phyloP scores from a whole-genome alignment of 2,797 vertebrate species.

The Enteromius thamalakanensis region DNA sequence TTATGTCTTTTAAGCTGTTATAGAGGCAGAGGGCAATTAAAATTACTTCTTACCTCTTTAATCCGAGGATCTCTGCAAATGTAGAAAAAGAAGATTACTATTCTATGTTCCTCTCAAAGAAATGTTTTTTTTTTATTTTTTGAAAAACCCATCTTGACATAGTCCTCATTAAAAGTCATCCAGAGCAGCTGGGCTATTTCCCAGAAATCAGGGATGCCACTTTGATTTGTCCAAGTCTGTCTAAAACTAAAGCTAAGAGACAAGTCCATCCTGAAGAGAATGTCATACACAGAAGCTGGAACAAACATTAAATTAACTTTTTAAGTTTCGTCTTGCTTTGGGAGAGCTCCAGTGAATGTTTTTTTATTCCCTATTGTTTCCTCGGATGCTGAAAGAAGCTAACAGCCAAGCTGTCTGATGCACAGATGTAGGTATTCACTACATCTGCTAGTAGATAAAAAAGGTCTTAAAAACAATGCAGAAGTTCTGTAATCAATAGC shows the following conservation, averaged over 20 bases:
- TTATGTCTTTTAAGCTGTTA: slow-evolving; percentile 57
- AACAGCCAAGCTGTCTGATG: slow-evolving; percentile 12
- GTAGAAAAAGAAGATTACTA: slow-evolving; percentile 4
- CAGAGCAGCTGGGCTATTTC: background rate
- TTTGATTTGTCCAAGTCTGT: slow-evolving; percentile 10
- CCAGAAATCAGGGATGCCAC: background rate
- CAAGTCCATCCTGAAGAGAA: slow-evolving; percentile 30
- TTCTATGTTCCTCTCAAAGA: background rate
- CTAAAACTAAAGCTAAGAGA: slow-evolving; percentile 27
- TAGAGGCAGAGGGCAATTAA: slow-evolving; percentile 53
- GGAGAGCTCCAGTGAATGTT: background rate
- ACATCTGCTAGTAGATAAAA: background rate
- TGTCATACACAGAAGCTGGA: background rate
- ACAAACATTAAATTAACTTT: slow-evolving; percentile 15
- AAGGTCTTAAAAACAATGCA: slow-evolving; percentile 17
- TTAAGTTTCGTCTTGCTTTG: slow-evolving; percentile 23
- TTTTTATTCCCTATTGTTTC: slow-evolving; percentile 29
- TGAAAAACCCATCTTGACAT: background rate
- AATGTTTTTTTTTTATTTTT: background rate
- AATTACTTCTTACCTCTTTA: slow-evolving; percentile 54
- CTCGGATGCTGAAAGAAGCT: background rate
- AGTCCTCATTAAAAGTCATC: slow-evolving; percentile 4
- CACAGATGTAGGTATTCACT: background rate
- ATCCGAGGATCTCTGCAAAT: slow-evolving; percentile 37
- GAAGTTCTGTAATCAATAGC: background rate